A percentile compares a stretch with the other conserved stretches of the same genome.
These are phyloP conservation scores for Leptothorax acervorum DNA, from an alignment of 2,888 invertebrate genomes.

Conservation along the genomic window DNA sequence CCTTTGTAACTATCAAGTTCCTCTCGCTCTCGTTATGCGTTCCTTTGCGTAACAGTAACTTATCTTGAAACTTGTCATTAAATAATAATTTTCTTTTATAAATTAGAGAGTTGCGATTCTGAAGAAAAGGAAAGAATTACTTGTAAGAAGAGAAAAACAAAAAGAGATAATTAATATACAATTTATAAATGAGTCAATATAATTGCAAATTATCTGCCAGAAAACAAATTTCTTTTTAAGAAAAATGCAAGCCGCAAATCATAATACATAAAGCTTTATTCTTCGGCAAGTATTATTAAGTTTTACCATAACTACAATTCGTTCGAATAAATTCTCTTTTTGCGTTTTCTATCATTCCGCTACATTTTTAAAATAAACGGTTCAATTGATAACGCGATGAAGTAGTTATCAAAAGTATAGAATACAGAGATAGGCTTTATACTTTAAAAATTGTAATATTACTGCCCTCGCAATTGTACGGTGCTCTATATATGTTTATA, in stretches of 20 bases:
- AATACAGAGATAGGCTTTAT: conserved; percentile 5
- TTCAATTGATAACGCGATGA: background rate
- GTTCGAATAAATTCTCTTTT: background rate
- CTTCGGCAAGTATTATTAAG: background rate
- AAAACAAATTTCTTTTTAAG: background rate
- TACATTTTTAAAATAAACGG: background rate
- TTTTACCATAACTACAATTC: background rate
- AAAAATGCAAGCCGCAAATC: background rate
- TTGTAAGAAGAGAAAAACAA: background rate
- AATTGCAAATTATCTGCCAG: background rate
- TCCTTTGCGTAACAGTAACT: conserved; percentile 22
- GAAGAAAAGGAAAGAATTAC: background rate
- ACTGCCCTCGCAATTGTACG: conserved; percentile 1
- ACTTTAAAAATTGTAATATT: conserved; percentile 28
- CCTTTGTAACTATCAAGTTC: conserved; percentile 50
- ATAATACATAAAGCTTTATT: background rate
- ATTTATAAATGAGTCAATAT: background rate
- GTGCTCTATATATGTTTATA: background rate
- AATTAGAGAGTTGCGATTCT: background rate
- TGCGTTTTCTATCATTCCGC: background rate
- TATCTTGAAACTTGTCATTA: background rate
- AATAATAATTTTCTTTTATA: conserved; percentile 15
- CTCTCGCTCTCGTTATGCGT: conserved; percentile 23
- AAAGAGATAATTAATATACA: background rate
- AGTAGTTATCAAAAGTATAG: background rate